Conservation (phyloP, 1,140 invertebrate species). For the Gonioctena quinquepunctata region DNA sequence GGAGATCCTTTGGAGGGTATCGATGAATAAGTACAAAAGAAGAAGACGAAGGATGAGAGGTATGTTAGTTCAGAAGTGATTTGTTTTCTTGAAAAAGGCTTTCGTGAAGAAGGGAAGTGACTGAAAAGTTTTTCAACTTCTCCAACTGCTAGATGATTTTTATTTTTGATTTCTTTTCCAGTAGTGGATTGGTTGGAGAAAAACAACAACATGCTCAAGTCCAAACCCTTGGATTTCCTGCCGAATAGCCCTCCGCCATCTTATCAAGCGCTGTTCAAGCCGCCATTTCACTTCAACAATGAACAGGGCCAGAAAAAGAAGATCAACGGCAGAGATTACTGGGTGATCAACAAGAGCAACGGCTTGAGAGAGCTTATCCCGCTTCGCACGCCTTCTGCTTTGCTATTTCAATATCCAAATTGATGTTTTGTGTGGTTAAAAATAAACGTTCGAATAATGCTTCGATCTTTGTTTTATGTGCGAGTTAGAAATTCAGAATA, state of each 20-base stretch:
- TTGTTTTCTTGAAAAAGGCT: too few species aligned
- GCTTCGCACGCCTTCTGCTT: conserved; percentile 70
- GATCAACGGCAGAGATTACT: conserved; percentile 78
- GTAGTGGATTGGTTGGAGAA: neutral
- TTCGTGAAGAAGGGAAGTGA: too few species aligned
- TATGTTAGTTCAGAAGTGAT: too few species aligned
- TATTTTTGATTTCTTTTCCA: too few species aligned
- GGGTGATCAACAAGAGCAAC: conserved; percentile 62
- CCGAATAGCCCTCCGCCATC: conserved; percentile 59
- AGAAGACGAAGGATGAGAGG: neutral
- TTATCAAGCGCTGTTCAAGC: conserved; percentile 60
- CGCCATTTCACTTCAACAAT: conserved; percentile 48
- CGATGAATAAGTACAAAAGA: conserved; percentile 4
- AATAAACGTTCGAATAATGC: too few species aligned
- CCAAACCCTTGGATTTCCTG: conserved; percentile 34
- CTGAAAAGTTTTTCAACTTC: too few species aligned
- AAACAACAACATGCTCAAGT: conserved; percentile 23
- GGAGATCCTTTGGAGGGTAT: conserved; percentile 58
- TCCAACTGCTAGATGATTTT: too few species aligned
- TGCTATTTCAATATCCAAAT: conserved; percentile 67
- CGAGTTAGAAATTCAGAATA: too few species aligned
- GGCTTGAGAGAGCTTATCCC: conserved; percentile 70
- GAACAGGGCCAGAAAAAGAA: conserved; percentile 60
- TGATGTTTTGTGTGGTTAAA: conserved; percentile 15
- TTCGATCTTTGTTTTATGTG: too few species aligned